phyloP scores from a whole-genome alignment of 1,140 invertebrate genomes.

The Pteromalus puparum region DNA sequence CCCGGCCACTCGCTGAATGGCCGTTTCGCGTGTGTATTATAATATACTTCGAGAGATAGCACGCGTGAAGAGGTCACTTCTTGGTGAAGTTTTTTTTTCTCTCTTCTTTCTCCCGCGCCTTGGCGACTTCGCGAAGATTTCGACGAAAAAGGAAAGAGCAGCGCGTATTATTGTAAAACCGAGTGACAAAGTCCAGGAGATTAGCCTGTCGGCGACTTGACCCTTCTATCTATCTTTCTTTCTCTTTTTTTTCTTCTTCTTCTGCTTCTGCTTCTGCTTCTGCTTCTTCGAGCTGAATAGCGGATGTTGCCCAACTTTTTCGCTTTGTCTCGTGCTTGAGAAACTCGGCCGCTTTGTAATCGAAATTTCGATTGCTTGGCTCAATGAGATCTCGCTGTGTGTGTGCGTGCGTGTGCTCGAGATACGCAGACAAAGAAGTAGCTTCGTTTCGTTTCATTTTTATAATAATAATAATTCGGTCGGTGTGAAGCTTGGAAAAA shows the following conservation, averaged over 20 bases:
- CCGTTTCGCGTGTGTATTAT: not conserved
- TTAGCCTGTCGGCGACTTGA: slow-evolving; percentile 9
- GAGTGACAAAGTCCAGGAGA: slow-evolving; percentile 31
- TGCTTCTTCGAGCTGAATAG: not conserved
- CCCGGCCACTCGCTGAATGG: slow-evolving; percentile 61
- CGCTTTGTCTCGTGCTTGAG: slow-evolving; percentile 54
- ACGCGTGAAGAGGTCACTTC: not conserved
- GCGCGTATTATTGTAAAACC: not conserved
- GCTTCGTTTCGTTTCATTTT: too few relatives aligned
- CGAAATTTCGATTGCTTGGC: not conserved
- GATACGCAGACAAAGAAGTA: too few relatives aligned
- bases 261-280: not conserved
- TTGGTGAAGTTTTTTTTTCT: not conserved
- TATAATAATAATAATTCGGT: too few relatives aligned
- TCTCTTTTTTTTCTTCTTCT: not conserved
- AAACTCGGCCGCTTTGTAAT: slow-evolving; percentile 49
- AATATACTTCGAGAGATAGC: not conserved
- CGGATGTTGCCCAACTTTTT: slow-evolving; percentile 35
- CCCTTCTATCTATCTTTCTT: slow-evolving; percentile 6
- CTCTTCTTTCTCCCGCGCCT: not conserved
- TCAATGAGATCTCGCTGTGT: not conserved
- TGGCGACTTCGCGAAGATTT: not conserved
- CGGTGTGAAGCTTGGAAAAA: not conserved
- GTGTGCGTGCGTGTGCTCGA: not conserved
- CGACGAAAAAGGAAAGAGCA: not conserved